A percentile compares a stretch with the other conserved stretches of the same genome.
These are phyloP conservation scores for Drosophila insularis DNA, from an alignment of 1,140 invertebrate genomes.

Conservation along the genomic window DNA sequence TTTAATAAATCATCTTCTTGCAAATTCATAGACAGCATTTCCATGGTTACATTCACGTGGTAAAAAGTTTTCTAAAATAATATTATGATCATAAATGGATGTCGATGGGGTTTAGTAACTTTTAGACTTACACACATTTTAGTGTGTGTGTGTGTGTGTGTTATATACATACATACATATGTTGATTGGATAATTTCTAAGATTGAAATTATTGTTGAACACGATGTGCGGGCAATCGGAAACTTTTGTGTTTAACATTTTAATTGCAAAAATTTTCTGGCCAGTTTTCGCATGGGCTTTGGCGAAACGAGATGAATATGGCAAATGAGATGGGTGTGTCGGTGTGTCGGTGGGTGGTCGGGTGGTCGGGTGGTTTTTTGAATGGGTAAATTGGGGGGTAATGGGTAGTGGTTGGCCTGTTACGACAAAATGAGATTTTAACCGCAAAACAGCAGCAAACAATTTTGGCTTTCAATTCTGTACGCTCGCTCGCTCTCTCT, in stretches of 20 bases:
- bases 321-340: background rate
- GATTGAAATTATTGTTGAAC: conserved; percentile 36
- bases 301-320: background rate
- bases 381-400: background rate
- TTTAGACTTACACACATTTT: no score
- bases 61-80: no score
- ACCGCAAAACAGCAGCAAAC: conserved; percentile 72
- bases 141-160: background rate
- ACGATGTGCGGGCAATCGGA: conserved; percentile 25
- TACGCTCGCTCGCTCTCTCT: conserved; percentile 4
- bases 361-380: no score
- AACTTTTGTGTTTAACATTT: conserved; percentile 40
- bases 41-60: no score
- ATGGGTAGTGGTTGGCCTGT: background rate
- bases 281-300: conserved; percentile 16
- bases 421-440: conserved; percentile 68
- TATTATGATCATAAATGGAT: no score
- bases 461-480: conserved; percentile 67
- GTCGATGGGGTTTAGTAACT: no score
- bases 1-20: no score
- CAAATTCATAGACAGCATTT: no score
- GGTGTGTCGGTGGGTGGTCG: background rate
- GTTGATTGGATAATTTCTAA: conserved; percentile 16
- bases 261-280: conserved; percentile 50
- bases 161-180: no score